A percentile compares a stretch with the other conserved stretches of the same genome.
Conservation (phyloP, 2,113 vertebrate species). For the Cheilinus undulatus region DNA sequence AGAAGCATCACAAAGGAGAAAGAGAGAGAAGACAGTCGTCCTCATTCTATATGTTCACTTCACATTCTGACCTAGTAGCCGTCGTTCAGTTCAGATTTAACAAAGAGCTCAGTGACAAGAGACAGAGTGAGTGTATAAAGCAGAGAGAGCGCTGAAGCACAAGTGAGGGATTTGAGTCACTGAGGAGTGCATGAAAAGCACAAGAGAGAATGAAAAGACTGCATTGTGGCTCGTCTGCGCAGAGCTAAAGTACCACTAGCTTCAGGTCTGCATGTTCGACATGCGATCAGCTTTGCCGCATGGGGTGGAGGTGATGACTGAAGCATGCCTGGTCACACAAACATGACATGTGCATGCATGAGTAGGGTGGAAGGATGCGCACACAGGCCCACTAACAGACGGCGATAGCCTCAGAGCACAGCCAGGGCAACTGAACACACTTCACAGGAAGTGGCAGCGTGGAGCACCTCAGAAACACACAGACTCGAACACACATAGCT, state of each 20-base stretch:
- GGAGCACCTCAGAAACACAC: constrained; percentile 33
- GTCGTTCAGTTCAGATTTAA: constrained; percentile 53
- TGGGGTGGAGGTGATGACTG: constrained; percentile 13
- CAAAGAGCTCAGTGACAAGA: constrained; percentile 68
- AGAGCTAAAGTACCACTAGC: constrained; percentile 14
- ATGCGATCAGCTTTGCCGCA: constrained; percentile 19
- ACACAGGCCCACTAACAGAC: constrained; percentile 50
- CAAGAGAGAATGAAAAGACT: constrained; percentile 56
- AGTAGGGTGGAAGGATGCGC: neutral
- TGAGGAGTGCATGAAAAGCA: constrained; percentile 57
- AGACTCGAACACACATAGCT: neutral
- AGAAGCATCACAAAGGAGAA: neutral
- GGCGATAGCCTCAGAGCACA: constrained; percentile 53
- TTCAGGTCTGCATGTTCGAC: constrained; percentile 18
- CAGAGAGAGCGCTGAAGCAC: constrained; percentile 28
- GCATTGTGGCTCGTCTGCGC: constrained; percentile 26
- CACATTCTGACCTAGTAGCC: constrained; percentile 52
- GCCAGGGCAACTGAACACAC: constrained; percentile 52
- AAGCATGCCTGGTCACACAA: neutral
- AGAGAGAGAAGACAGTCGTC: constrained; percentile 7
- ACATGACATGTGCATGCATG: neutral
- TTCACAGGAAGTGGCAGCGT: constrained; percentile 55
- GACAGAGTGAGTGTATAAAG: constrained; percentile 45
- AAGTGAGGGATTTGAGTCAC: constrained; percentile 53
- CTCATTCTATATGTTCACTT: constrained; percentile 42